Evolutionary conservation across 1,140 invertebrate species (phyloP), one percentile per base, ranked within the genome.

Genomic region (Coenobita brevimanus): DNA sequence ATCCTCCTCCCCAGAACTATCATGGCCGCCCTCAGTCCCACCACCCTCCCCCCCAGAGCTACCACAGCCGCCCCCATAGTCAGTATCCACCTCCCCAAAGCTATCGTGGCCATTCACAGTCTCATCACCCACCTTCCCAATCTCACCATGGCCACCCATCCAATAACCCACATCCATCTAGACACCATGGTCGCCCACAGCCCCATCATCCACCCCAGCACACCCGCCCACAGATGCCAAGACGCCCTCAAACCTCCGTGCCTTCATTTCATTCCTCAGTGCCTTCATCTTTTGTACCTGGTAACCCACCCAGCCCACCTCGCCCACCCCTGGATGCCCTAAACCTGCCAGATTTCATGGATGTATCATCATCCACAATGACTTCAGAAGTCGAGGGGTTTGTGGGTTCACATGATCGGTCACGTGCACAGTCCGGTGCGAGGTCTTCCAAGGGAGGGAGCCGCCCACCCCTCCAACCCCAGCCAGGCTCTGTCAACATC

Each of bases 301-400:
- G 46, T 50, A 50, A 36, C 69, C 36, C 24, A 17, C 73, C 73
- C 38, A 1, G 33, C 69, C 17, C 69, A 24, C 41, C 41, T 24
- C 38, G 33, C 27, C 41, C 41, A 24, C 38, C 73, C 27, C 21
- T 67, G n/a, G 41, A 15, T 3, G 50, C 62, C 6, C 64, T 71
- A 8, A 41, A 69, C 24, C 80, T 82, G n/a, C 80, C 80, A 50
- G 64, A 82, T 24, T 82, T 82, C 27, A 85, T 85, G 82, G 82
- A 76, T 30, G 41, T 62, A 41, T 75, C 81, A 38, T 83, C 82
- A 27, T 33, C 24, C 30, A 50, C 60, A 50, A 38, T 33, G 36
- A 24, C 38, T 57, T 62, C 24, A 21, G 81, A 83, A n/a, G 69
- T 17, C 50, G 50, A 84, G 46, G 43, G 69, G 36, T 54, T 43